Evolutionary conservation across 2,888 invertebrate species (phyloP).

Genomic region (Sinelater perroti): DNA sequence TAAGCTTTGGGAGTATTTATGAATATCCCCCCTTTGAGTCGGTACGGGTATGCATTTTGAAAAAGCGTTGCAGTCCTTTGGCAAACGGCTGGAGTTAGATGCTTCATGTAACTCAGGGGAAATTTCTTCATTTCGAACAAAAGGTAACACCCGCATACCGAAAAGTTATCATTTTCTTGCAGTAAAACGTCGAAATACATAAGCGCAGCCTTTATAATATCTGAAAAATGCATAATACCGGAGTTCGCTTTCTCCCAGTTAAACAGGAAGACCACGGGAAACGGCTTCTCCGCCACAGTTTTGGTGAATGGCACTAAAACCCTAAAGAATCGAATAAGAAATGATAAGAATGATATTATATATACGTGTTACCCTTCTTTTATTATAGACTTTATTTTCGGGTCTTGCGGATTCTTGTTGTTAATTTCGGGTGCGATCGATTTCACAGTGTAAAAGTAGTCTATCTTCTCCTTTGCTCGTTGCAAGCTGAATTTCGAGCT

Average conservation of each 20-base stretch:
- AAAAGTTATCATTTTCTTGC: constrained; percentile 67
- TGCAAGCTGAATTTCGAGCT: constrained; percentile 73
- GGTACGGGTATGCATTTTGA: constrained; percentile 69
- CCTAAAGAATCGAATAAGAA: not conserved
- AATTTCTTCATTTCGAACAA: constrained; percentile 66
- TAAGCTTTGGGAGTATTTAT: constrained; percentile 65
- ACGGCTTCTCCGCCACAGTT: not conserved
- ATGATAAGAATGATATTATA: not conserved
- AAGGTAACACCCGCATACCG: constrained; percentile 63
- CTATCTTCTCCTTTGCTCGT: constrained; percentile 68
- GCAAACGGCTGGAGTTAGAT: constrained; percentile 65
- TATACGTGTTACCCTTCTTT: constrained; percentile 61
- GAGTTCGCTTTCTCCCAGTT: not conserved
- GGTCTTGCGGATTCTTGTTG: constrained; percentile 52
- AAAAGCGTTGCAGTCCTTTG: constrained; percentile 61
- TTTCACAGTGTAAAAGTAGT: constrained; percentile 66
- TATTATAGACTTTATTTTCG: constrained; percentile 50
- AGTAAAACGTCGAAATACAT: constrained; percentile 67
- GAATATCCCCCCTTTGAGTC: constrained; percentile 68
- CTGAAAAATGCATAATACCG: not conserved
- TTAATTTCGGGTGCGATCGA: constrained; percentile 63
- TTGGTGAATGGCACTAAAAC: not conserved
- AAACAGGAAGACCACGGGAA: not conserved
- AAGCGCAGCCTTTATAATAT: constrained; percentile 60
- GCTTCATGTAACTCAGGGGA: constrained; percentile 61